Evolutionary conservation across 2,888 invertebrate species (phyloP), one percentile per base, ranked within the genome.

Genomic region (Cacoxenus indagator): DNA sequence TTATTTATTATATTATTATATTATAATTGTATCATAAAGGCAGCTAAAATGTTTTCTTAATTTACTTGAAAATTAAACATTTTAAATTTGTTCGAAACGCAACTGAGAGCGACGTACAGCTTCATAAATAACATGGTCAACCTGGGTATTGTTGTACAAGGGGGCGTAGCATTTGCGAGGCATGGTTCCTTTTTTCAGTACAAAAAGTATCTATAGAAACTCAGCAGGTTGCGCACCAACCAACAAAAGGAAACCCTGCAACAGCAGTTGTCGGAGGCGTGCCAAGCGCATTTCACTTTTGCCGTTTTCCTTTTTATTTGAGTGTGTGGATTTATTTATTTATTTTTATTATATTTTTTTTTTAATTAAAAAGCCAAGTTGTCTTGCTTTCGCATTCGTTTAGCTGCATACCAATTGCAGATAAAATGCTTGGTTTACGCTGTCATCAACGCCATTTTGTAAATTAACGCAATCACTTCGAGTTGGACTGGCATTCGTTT

Each of bases 371-470:
- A 81, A 82, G 14, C 24, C 61, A 43, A 43, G 45, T 62, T 19
- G 19, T 43, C n/a, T 24, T 22, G 55, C 55, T 55, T 14, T 5
- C n/a, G 55, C 55, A 26, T 24, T 55, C 27, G 22, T 62, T 51
- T 51, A 9, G 19, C 22, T 3, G 9, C 19, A 51, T 51, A 51
- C 8, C 37, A 37, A 11, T 37, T 57, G 4, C n/a, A 29, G 17
- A 57, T 57, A 62, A 45, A 62, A 8, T 22, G 71, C 59, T 67
- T 29, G 29, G 27, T 70, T 67, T 62, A 70, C 68, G 68, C 70
- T 81, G 79, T 81, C 82, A 81, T 81, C 82, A 73, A 70, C 81
- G 82, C 81, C 81, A 81, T 81, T 82, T 82, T 81, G 82, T 77
- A 81, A 81, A 81, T 81, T 78, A 82, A 82, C 82, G 81, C 76